Base-by-base conservation (phyloP, 2,888 invertebrate species). In the Clanis bilineata region DNA sequence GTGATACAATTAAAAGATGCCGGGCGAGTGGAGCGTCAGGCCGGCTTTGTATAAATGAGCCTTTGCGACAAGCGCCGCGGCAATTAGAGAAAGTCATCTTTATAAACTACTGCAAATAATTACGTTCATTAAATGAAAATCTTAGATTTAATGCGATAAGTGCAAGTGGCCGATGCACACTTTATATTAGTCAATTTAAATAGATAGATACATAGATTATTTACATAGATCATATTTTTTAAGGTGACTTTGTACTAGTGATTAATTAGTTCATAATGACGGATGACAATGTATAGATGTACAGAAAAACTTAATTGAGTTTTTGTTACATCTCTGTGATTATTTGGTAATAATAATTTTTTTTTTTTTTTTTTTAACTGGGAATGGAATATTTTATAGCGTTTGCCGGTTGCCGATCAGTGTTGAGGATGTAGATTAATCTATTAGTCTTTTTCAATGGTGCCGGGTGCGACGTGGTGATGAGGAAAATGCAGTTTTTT, bases 71-170 rank as follows among this genome's bases (percentile, higher is more conserved):
- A 56, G 22, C 36, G 44, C 18, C 3, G 22, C 7, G 36, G 36
- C 55, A 56, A 56, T 59, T 59, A 56, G 44, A 32, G 12, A 56
- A 56, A 56, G 44, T 59, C 38, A 18, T 51, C 22, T 59, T 36
- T 36, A 51, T 59, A 59, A 59, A 32, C 15, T 32, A 55, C 44
- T 59, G 36, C 2, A 44, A 44, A 44, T 44, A 44, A 44, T 22
- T n/a, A n/a, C 43, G 12, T 36, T 21, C 7, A 57, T 32, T 32
- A 44, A 36, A 22, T 21, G 22, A 23, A 57, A 21, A 23, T 10
- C 22, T 36, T 36, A 45, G 45, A 38, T 45, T 32, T 32, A 51
- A 32, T 6, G 18, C 9, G 18, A 51, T 32, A 32, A 51, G 15
- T 18, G 51, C 12, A 18, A 51, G 23, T 45, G 44, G 23, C 23